phyloP scores from a whole-genome alignment of 1,140 invertebrate genomes.

The Drosophila bocki region DNA sequence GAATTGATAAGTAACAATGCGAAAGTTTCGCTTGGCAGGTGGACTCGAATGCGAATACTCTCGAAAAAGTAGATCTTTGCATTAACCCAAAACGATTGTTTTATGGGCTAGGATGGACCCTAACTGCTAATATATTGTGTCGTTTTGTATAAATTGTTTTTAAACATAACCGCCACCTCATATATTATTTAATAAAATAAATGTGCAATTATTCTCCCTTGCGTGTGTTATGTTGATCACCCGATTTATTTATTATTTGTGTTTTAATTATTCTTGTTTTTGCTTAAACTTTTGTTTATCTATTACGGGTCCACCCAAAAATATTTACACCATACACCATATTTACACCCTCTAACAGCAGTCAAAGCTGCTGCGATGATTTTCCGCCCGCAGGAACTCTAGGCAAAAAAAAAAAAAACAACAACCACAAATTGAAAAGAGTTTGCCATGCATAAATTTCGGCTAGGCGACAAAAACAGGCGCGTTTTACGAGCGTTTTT shows the following conservation, averaged over 20 bases:
- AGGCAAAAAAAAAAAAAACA: background rate
- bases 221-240: background rate
- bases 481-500: slow-evolving; percentile 36
- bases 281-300: no score
- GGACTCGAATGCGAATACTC: background rate
- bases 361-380: slow-evolving; percentile 23
- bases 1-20: slow-evolving; percentile 28
- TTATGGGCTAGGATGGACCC: background rate
- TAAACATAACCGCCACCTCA: background rate
- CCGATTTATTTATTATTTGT: background rate
- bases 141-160: background rate
- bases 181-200: background rate
- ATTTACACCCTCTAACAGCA: slow-evolving; percentile 2
- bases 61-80: background rate
- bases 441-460: slow-evolving; percentile 42
- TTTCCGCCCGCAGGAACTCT: background rate
- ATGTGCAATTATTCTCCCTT: background rate
- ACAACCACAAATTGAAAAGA: slow-evolving; percentile 1
- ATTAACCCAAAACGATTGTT: background rate
- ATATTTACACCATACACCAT: background rate
- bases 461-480: slow-evolving; percentile 35
- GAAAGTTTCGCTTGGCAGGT: background rate
- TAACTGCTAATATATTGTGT: no score
- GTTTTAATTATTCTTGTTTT: background rate
- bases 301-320: background rate